These are phyloP conservation scores for Tuta absoluta DNA, from an alignment of 2,888 invertebrate genomes.

Conservation along the genomic window DNA sequence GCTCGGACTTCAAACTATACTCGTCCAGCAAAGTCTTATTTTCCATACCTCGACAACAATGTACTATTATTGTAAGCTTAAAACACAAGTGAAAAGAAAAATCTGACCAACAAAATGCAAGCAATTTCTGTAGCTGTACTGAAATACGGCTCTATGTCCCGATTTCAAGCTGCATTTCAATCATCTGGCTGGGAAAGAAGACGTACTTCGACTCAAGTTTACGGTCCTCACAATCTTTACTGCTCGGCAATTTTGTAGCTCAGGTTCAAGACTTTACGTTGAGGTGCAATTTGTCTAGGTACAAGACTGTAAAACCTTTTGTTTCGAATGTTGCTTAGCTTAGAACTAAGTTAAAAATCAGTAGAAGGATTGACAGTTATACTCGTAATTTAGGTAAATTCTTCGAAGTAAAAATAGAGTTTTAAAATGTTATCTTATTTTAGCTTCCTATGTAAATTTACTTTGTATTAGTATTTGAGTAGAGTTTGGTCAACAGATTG, in stretches of 20 bases:
- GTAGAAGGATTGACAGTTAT: too few relatives aligned
- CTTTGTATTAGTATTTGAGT: too few relatives aligned
- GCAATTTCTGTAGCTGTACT: background rate
- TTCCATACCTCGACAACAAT: too few relatives aligned
- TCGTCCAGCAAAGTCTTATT: too few relatives aligned
- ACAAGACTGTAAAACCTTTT: conserved; percentile 4
- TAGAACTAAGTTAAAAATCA: background rate
- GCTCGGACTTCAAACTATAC: too few relatives aligned
- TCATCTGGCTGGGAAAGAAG: background rate
- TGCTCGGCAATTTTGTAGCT: background rate
- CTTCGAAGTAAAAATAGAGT: too few relatives aligned
- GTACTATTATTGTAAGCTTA: too few relatives aligned
- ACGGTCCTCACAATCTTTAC: conserved; percentile 8
- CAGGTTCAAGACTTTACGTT: background rate
- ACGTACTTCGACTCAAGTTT: background rate
- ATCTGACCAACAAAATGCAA: background rate
- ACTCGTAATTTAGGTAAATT: too few relatives aligned
- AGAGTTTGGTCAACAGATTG: too few relatives aligned
- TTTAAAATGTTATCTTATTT: too few relatives aligned
- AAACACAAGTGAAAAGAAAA: background rate
- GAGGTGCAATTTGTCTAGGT: background rate
- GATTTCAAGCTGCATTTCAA: background rate
- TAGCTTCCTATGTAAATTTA: too few relatives aligned
- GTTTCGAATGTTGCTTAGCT: background rate
- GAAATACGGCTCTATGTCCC: background rate